Evolutionary conservation across 2,113 vertebrate species (phyloP).

Genomic region (Proterorhinus semilunaris): DNA sequence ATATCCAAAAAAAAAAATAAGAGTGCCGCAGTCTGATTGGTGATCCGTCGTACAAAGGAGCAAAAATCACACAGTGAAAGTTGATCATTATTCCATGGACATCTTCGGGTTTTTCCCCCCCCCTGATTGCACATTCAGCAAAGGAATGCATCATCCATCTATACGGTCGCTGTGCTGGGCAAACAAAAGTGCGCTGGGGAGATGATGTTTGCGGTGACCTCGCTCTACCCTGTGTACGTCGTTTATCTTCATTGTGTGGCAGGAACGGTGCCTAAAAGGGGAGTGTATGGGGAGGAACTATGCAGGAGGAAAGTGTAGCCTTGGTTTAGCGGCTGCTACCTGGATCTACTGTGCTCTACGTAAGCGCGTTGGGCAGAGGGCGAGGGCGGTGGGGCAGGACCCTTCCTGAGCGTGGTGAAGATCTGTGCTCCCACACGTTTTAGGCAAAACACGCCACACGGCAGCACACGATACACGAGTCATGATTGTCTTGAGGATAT

Average conservation of each 20-base stretch:
- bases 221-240: conserved; percentile 41
- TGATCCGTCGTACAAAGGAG: conserved; percentile 53
- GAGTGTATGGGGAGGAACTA: conserved; percentile 37
- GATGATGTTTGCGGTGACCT: conserved; percentile 30
- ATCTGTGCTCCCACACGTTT: conserved; percentile 26
- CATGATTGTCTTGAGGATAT: conserved; percentile 60
- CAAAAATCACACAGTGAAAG: conserved; percentile 37
- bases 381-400: conserved; percentile 28
- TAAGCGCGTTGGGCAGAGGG: conserved; percentile 37
- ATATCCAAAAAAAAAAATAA: conserved; percentile 54
- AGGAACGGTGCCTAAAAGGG: conserved; percentile 35
- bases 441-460: conserved; percentile 27
- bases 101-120: conserved; percentile 41
- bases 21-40: conserved; percentile 50
- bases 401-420: conserved; percentile 42
- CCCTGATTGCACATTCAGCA: conserved; percentile 55
- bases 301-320: conserved; percentile 29
- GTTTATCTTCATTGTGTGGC: conserved; percentile 27
- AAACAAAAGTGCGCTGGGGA: conserved; percentile 32
- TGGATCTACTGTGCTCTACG: conserved; percentile 40
- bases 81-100: conserved; percentile 34
- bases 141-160: conserved; percentile 45
- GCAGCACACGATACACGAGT: conserved; percentile 26
- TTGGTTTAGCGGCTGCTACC: conserved; percentile 43
- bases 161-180: conserved; percentile 34